Conservation (phyloP, 2,113 vertebrate species). For the Prochilodus magdalenae region DNA sequence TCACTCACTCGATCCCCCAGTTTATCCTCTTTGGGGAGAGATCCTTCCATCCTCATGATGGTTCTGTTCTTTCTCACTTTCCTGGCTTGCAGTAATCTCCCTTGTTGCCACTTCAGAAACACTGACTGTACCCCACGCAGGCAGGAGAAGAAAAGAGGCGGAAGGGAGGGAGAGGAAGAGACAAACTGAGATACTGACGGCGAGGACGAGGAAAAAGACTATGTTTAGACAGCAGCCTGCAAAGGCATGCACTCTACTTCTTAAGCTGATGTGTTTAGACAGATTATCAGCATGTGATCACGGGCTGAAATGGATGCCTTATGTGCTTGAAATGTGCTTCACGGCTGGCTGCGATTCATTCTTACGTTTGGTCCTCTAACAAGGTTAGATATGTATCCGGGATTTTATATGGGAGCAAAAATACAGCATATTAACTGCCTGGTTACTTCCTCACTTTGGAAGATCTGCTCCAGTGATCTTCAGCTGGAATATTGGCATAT, state of each 20-base stretch:
- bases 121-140: constrained; percentile 9
- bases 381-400: not conserved
- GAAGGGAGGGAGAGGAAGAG: constrained; percentile 3
- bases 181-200: not conserved
- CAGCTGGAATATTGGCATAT: not conserved
- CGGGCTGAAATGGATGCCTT: not conserved
- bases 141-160: not conserved
- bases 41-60: not conserved
- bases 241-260: not conserved
- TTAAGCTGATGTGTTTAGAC: constrained; percentile 14
- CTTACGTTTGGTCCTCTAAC: not conserved
- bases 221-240: constrained; percentile 11
- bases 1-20: not conserved
- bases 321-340: constrained; percentile 9
- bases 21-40: not conserved
- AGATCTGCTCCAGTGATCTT: not conserved
- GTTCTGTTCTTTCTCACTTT: constrained; percentile 17
- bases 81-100: constrained; percentile 19
- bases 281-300: not conserved
- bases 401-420: not conserved
- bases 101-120: constrained; percentile 22
- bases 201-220: not conserved
- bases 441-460: not conserved
- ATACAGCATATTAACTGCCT: not conserved
- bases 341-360: not conserved